Conservation (phyloP, 2,113 vertebrate genomes). For the Orcinus orca region DNA sequence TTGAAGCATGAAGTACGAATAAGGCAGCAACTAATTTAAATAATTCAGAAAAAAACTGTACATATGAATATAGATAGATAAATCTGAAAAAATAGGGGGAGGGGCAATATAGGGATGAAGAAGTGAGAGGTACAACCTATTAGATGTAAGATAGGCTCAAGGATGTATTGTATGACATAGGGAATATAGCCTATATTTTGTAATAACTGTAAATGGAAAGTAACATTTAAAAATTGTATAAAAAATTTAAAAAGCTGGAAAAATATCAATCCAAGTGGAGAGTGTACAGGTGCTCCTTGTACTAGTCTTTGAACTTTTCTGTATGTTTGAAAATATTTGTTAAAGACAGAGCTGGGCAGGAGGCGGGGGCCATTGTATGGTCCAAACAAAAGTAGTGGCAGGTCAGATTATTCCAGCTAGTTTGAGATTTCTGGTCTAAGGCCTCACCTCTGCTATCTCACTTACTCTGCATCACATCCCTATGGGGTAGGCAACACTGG, state of each 20-base stretch:
- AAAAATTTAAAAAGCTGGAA: neutral
- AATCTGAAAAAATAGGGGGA: neutral
- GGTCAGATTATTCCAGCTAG: neutral
- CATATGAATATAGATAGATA: neutral
- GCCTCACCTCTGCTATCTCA: too few species aligned
- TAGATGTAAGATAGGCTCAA: neutral
- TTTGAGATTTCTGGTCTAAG: neutral
- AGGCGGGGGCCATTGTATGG: neutral
- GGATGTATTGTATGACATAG: neutral
- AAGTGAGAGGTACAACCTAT: too few species aligned
- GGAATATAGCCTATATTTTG: neutral
- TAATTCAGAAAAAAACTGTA: neutral
- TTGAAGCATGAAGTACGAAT: neutral
- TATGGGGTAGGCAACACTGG: neutral
- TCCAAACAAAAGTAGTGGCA: neutral
- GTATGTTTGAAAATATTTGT: neutral
- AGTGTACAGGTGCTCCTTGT: neutral
- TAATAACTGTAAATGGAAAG: neutral
- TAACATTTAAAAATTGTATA: neutral
- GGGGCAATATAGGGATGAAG: neutral
- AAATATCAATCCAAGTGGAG: neutral
- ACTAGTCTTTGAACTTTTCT: neutral
- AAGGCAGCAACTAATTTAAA: neutral
- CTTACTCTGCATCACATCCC: neutral
- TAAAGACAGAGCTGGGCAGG: neutral